Evolutionary conservation across 1,140 invertebrate genomes (phyloP), one percentile per base, ranked within the genome.

Genomic region (Akabosia matsudoensis): DNA sequence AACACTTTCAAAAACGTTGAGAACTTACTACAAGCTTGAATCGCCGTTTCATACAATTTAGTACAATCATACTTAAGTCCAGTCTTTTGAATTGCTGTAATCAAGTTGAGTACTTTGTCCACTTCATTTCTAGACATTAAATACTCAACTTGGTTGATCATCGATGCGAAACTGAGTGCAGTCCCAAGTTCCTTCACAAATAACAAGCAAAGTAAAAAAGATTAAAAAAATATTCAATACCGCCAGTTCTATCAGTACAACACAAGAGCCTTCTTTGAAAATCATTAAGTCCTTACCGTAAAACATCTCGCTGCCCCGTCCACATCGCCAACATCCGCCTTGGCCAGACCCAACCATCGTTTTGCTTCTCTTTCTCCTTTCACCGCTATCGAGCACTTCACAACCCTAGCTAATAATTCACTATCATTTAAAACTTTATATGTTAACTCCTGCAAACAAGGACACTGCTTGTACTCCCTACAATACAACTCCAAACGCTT

Each of bases 21-120:
- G 37, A 30, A 75, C 70, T 64, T 75, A 75, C 77, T 33, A 61
- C 73, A 54, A n/a, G 74, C 28, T 52, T 73, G n/a, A 54, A 61
- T 33, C 34, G 61, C 76, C 0, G 72, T 71, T 3, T 26, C 13
- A 64, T 75, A 75, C 2, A 78, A 22, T 1, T 26, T 31, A 16
- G 30, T 56, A 64, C 45, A 54, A 33, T 78, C 67, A 24, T 72
- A 45, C 30, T 56, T 73, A 64, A 24, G 30, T 10, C 73, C 64
- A 34, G 67, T 51, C 37, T 56, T 75, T n/a, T 28, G 34, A 4
- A 78, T 0, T 34, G 77, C 22, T 13, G 56, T 74, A 0, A 51
- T 56, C 51, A 78, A 61, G 22, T 78, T 78, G 28, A 45, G 61
- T 2, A 75, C 26, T 24, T 75, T 75, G 1, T 26, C 7, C 10